These are phyloP conservation scores for Grammomys dolichurus DNA, from an alignment of 2,113 vertebrate genomes.

Conservation along the genomic window DNA sequence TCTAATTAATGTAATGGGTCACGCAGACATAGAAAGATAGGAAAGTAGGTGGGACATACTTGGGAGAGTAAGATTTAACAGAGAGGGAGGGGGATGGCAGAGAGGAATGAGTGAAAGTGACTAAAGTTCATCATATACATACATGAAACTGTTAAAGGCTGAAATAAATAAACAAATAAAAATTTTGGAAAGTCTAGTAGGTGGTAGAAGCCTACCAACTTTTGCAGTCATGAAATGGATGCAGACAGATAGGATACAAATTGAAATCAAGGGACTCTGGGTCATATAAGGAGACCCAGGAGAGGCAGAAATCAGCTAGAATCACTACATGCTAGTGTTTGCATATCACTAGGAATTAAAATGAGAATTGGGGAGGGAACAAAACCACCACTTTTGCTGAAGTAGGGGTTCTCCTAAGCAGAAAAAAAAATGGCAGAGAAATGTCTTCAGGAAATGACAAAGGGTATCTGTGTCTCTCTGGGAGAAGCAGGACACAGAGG, in stretches of 20 bases:
- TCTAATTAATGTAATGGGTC: not conserved
- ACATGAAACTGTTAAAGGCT: not conserved
- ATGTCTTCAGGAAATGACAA: not conserved
- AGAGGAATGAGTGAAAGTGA: not conserved
- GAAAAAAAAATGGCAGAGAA: constrained; percentile 29
- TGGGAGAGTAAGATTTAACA: not conserved
- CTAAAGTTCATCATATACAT: not conserved
- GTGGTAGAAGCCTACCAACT: no score
- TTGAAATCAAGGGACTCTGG: not conserved
- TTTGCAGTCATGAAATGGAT: not conserved
- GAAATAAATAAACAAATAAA: not conserved
- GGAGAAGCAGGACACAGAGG: not conserved
- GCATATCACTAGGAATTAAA: constrained; percentile 21
- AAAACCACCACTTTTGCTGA: not conserved
- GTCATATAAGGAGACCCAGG: not conserved
- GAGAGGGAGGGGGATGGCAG: not conserved
- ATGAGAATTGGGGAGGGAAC: not conserved
- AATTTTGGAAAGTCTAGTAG: not conserved
- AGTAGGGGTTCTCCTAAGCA: not conserved
- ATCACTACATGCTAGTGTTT: not conserved
- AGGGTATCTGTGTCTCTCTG: not conserved
- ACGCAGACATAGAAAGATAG: not conserved
- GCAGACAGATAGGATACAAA: not conserved
- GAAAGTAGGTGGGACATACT: not conserved
- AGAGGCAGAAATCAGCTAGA: not conserved